Percentiles rank a stretch among this genome's conserved stretches.
These are phyloP conservation scores for Lamellibrachia luymesi DNA, from an alignment of 1,140 invertebrate genomes.

Conservation along the genomic window DNA sequence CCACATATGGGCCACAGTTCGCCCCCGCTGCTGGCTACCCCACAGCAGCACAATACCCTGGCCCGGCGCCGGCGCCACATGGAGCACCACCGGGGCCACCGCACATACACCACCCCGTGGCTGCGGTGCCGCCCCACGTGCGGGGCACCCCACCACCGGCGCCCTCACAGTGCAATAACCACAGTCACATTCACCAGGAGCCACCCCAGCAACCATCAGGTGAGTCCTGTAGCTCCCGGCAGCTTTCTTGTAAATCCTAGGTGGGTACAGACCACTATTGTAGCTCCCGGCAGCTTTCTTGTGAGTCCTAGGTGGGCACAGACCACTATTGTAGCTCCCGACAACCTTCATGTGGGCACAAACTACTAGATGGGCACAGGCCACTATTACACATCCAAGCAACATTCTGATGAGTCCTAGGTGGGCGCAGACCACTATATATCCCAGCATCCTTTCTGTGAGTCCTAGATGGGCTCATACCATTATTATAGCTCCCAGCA, in stretches of 20 bases:
- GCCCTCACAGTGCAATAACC: conserved; percentile 39
- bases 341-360: neutral
- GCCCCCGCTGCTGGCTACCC: neutral
- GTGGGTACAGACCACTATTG: neutral
- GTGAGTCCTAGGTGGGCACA: neutral
- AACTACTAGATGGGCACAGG: too few relatives aligned
- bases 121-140: conserved; percentile 36
- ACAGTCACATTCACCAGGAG: conserved; percentile 28
- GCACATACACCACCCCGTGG: conserved; percentile 40
- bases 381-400: too few relatives aligned
- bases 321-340: neutral
- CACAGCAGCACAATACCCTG: conserved; percentile 33
- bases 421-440: neutral
- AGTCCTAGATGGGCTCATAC: neutral
- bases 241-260: too few relatives aligned
- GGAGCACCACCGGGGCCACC: conserved; percentile 26
- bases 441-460: neutral
- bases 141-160: conserved; percentile 38
- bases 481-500: neutral
- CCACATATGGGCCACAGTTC: neutral
- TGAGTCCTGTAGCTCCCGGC: conserved; percentile 27
- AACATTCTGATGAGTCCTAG: neutral
- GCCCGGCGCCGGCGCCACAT: conserved; percentile 38
- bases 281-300: neutral
- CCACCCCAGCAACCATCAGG: conserved; percentile 44